Conservation (phyloP, 2,888 invertebrate species). For the Diaprepes abbreviatus region DNA sequence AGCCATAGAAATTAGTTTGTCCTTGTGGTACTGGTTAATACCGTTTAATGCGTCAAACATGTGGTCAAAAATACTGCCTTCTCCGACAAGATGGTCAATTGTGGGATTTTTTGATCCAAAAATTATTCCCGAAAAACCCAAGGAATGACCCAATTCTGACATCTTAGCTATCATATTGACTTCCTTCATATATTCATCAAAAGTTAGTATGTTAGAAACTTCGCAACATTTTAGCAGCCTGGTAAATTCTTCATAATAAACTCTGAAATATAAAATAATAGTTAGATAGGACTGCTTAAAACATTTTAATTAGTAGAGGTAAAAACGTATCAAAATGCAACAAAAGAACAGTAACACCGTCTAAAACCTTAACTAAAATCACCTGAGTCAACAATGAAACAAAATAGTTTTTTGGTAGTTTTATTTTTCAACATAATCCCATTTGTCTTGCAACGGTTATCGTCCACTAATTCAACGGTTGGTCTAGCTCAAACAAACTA, state of each 20-base stretch:
- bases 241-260: slow-evolving; percentile 6
- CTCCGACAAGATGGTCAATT: slow-evolving; percentile 4
- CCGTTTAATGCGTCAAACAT: neutral
- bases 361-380: no score
- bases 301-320: no score
- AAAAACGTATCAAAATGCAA: no score
- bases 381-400: no score
- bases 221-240: neutral
- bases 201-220: neutral
- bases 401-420: no score
- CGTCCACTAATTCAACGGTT: no score
- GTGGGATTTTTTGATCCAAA: slow-evolving; percentile 8
- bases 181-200: slow-evolving; percentile 9
- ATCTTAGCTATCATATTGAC: neutral
- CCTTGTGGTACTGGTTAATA: neutral
- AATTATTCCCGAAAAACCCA: neutral
- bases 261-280: slow-evolving; percentile 5
- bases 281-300: no score
- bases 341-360: no score
- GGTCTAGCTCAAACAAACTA: no score
- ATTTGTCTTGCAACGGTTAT: no score
- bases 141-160: neutral
- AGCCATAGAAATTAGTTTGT: neutral
- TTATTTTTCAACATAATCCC: no score
- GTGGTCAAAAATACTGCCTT: neutral